Evolutionary conservation across 2,888 invertebrate species (phyloP).

Genomic region (Calameuta pallipes): DNA sequence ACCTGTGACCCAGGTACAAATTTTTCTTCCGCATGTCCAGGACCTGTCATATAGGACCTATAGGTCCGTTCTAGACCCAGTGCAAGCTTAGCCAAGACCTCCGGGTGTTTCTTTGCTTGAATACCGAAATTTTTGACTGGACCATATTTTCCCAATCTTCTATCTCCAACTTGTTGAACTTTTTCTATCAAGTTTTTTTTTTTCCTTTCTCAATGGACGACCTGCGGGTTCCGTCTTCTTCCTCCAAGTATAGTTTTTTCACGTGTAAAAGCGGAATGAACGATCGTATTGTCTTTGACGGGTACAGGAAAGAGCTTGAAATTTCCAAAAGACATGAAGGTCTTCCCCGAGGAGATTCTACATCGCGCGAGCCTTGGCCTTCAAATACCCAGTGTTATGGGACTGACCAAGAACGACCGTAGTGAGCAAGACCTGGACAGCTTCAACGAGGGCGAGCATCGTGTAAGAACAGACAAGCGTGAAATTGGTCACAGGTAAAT

Average conservation of each 20-base stretch:
- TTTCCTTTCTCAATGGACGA: background rate
- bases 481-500: slow-evolving; percentile 63
- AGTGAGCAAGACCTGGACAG: slow-evolving; percentile 58
- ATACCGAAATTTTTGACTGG: too few species aligned
- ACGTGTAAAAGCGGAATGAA: background rate
- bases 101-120: too few species aligned
- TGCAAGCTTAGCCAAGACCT: background rate
- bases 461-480: slow-evolving; percentile 55
- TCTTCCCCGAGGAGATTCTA: slow-evolving; percentile 36
- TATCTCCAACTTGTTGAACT: background rate
- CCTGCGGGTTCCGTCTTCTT: background rate
- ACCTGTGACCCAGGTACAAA: background rate
- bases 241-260: background rate
- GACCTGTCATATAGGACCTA: background rate
- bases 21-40: slow-evolving; percentile 5
- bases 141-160: too few species aligned
- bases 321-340: slow-evolving; percentile 34
- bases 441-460: slow-evolving; percentile 50
- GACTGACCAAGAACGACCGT: slow-evolving; percentile 51
- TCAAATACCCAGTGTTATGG: slow-evolving; percentile 32
- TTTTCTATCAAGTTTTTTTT: background rate
- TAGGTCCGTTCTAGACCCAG: background rate
- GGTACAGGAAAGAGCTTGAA: slow-evolving; percentile 38
- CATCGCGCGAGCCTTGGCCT: slow-evolving; percentile 36
- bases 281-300: slow-evolving; percentile 10